These are phyloP conservation scores for Setophaga coronata DNA, from an alignment of 2,113 vertebrate genomes.

Conservation along the genomic window DNA sequence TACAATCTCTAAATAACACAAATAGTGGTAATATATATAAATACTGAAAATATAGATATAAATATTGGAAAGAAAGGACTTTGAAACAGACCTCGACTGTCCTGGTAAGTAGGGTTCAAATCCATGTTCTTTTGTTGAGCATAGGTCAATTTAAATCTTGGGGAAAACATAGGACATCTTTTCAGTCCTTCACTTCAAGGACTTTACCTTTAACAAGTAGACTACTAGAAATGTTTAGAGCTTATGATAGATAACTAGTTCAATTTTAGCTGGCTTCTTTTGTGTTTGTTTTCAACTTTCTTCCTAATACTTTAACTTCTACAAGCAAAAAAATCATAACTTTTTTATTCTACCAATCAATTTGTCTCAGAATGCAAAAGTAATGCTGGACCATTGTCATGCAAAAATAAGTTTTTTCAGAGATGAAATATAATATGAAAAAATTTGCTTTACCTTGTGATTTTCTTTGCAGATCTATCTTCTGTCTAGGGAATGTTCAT, in stretches of 20 bases:
- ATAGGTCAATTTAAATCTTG: not conserved
- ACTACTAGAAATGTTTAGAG: not conserved
- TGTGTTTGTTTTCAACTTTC: not conserved
- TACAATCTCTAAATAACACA: not conserved
- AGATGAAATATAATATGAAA: not conserved
- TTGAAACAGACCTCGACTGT: not conserved
- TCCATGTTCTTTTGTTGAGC: not conserved
- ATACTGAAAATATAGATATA: conserved; percentile 1
- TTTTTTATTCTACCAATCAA: not conserved
- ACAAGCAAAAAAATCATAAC: not conserved
- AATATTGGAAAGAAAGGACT: not conserved
- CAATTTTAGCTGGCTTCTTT: not conserved
- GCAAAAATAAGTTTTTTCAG: not conserved
- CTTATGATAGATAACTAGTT: not conserved
- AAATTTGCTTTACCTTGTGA: not conserved
- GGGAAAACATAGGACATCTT: not conserved
- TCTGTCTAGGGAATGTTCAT: not conserved
- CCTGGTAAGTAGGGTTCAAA: not conserved
- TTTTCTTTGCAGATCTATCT: not conserved
- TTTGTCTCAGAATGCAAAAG: not conserved
- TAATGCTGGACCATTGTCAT: not conserved
- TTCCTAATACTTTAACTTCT: not conserved
- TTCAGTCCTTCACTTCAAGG: not conserved
- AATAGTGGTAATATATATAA: conserved; percentile 15
- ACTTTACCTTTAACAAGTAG: not conserved